Evolutionary conservation across 1,140 invertebrate species (phyloP).

Genomic region (Aradophagus sp.): DNA sequence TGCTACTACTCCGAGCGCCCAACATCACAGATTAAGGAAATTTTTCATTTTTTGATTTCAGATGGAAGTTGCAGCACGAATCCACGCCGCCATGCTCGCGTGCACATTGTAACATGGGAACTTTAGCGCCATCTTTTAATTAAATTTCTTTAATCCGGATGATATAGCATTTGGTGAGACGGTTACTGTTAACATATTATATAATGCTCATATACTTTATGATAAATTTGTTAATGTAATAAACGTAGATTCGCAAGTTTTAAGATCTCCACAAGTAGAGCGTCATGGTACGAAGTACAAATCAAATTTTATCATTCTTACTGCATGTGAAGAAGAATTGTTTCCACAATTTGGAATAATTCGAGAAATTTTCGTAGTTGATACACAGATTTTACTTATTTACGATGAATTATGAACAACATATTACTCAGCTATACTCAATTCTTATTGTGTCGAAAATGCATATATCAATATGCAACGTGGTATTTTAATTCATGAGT

Average conservation of each 20-base stretch:
- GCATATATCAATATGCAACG: background rate
- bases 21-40: too few species aligned
- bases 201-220: too few species aligned
- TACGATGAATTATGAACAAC: slow-evolving; percentile 3
- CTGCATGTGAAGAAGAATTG: slow-evolving; percentile 4
- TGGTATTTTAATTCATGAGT: slow-evolving; percentile 1
- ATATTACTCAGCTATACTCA: background rate
- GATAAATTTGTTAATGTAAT: background rate
- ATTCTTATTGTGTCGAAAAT: background rate
- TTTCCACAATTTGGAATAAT: slow-evolving; percentile 12
- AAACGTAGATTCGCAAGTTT: background rate
- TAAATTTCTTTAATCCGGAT: too few species aligned
- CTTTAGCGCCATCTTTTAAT: too few species aligned
- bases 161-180: too few species aligned
- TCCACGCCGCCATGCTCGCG: too few species aligned
- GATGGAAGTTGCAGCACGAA: too few species aligned
- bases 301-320: slow-evolving; percentile 5
- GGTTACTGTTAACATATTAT: too few species aligned
- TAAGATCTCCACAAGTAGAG: slow-evolving; percentile 4
- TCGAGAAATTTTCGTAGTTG: slow-evolving; percentile 16
- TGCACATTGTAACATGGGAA: too few species aligned
- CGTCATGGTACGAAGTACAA: background rate
- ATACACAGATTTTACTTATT: background rate
- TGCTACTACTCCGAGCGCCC: too few species aligned
- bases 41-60: too few species aligned